Conservation (phyloP, 2,113 vertebrate genomes). For the Thamnophis sirtalis region DNA sequence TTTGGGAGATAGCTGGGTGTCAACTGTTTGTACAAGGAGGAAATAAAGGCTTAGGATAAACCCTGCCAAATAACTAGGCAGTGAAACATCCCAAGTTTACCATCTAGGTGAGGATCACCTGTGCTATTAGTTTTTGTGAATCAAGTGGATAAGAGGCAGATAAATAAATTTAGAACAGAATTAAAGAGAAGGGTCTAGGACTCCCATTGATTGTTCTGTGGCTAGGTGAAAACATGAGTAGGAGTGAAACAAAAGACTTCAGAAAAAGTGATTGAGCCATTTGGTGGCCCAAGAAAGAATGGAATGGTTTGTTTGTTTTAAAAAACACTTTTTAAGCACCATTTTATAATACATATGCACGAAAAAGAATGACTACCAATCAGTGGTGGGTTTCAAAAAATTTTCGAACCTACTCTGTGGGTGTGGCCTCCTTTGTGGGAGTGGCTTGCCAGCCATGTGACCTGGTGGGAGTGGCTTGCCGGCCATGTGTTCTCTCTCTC, state of each 20-base stretch:
- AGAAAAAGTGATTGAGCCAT: not conserved
- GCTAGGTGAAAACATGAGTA: not conserved
- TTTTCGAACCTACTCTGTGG: no score
- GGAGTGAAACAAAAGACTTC: not conserved
- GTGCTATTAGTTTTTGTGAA: not conserved
- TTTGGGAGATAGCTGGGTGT: not conserved
- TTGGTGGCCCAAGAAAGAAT: not conserved
- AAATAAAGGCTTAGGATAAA: not conserved
- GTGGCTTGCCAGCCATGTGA: no score
- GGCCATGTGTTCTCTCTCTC: no score
- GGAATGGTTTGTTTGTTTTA: not conserved
- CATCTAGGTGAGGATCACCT: not conserved
- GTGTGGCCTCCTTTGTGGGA: no score
- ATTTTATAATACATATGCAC: not conserved
- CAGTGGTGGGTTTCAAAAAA: no score
- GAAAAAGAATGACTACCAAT: not conserved
- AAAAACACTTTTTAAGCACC: not conserved
- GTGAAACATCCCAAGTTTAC: not conserved
- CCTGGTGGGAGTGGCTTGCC: no score
- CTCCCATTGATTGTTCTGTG: not conserved
- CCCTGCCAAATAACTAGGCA: not conserved
- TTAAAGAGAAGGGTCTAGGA: not conserved
- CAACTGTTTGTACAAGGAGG: not conserved
- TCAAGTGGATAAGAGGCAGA: not conserved
- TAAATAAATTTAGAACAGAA: not conserved